Base-by-base conservation (phyloP, 2,797 vertebrate species). In the Hoplostethus atlanticus region DNA sequence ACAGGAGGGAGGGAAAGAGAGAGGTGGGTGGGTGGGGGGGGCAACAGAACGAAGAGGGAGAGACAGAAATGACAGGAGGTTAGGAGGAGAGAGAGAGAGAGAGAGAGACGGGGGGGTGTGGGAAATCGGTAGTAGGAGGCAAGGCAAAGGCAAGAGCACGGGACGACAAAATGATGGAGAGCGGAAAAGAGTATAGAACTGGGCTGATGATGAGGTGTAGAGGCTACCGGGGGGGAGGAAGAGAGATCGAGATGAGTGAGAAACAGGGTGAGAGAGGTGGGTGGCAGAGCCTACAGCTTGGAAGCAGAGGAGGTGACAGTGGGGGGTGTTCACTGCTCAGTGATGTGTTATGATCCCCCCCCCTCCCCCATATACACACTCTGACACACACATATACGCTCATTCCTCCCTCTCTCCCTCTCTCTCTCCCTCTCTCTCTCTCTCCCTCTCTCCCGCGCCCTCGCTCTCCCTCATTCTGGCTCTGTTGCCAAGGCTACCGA, bases 401-500 rank as follows among this genome's bases (percentile, higher is more conserved):
- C 21, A 21, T 21, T 21, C 21, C 68, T 68, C 57, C 44, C 47
- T 70, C 42, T 28, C 42, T 63, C 50, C 54, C 42, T 21, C 76
- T 64, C 47, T 70, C 42, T 28, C 42, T 63, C 50, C 54, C 42
- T 21, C 76, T 64, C 60, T 16, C 74, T 60, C 75, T 65, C 69
- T 78, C 81, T 55, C 76, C 77, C 66, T 11, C 81, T 62, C 66
- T 63, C 70, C 53, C 65, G 1, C 71, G 71, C 72, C 42, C 78
- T 83, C 59, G 15, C 69, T 52, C 84, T 90, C 84, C 81, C 87
- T 91, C 86, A 67, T 89, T 76, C 91, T 87, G 79, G 89, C 93
- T 92, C 93, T 91, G 93, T 95, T 95, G 93, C 93, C 94, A 94
- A 93, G 95, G 93, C 90, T 92, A 95, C 94, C 86, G 79, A 82